Conservation (phyloP, 1,140 invertebrate species). For the Leptopilina clavipes region DNA sequence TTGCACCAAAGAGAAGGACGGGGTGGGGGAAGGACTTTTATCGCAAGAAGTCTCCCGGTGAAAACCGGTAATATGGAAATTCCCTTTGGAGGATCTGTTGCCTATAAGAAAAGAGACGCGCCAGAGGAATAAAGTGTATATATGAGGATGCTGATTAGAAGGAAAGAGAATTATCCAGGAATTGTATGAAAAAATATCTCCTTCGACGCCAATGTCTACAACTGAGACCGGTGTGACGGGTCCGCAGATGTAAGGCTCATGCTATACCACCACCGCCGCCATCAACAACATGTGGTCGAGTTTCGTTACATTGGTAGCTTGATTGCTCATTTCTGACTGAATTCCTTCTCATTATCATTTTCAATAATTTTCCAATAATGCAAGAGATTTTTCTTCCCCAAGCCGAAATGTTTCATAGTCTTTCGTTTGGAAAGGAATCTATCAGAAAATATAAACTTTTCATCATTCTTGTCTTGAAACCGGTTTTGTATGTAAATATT, state of each 20-base stretch:
- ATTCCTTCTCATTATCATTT: constrained; percentile 60
- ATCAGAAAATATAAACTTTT: too few relatives aligned
- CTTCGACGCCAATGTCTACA: constrained; percentile 65
- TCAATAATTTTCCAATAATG: background rate
- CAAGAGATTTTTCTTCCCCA: too few relatives aligned
- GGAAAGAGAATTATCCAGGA: background rate
- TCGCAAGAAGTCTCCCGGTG: background rate
- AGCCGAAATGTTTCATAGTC: too few relatives aligned
- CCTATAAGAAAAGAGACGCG: constrained; percentile 35
- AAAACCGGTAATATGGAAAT: constrained; percentile 33
- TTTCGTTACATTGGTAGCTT: constrained; percentile 46
- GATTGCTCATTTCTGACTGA: constrained; percentile 52
- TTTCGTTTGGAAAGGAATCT: too few relatives aligned
- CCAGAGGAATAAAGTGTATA: constrained; percentile 16
- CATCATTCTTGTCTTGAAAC: too few relatives aligned
- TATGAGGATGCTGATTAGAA: background rate
- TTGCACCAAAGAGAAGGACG: constrained; percentile 6
- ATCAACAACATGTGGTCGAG: constrained; percentile 61
- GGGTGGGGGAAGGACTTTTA: constrained; percentile 6
- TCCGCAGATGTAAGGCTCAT: constrained; percentile 70
- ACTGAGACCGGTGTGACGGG: constrained; percentile 73
- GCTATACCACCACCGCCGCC: constrained; percentile 52
- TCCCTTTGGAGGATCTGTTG: constrained; percentile 32
- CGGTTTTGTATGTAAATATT: too few relatives aligned
- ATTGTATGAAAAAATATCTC: background rate